Evolutionary conservation across 2,888 invertebrate species (phyloP), one percentile per base, ranked within the genome.

Genomic region (Meteorus colon): DNA sequence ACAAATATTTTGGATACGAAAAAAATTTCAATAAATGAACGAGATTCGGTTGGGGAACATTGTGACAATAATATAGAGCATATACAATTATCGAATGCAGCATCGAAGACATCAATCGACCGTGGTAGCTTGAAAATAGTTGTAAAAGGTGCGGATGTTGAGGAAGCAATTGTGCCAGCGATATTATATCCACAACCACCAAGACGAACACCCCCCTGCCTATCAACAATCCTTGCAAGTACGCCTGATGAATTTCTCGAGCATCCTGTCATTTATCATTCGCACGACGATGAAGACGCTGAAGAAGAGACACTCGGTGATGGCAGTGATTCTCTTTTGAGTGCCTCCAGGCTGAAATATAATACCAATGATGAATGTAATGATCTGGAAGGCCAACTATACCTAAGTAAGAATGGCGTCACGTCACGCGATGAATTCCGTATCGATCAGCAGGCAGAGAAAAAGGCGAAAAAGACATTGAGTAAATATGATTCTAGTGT

Each of bases 151-250:
- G 91, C 91, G 29, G 91, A 92, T 41, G 89, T 90, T 27, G 94
- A 95, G 84, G 91, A 92, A 60, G 94, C 95, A 82, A 96, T 96
- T 66, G 91, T 96, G 1, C 96, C 96, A 0, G 93, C 93, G 0
- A 95, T 94, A 87, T 92, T 96, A 74, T 92, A 95, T 72, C 96
- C 96, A 0, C 95, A 95, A 86, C 96, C 96, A 66, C 96, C 96
- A 0, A 91, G 95, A 80, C 94, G 94, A 87, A 91, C 92, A 4
- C 92, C 92, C 24, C 84, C 87, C 0, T 89, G 88, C 63, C 48
- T 88, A 4, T 84, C 86, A 1, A 81, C 83, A 5, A 84, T 89
- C 19, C 79, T 88, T 75, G 83, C 87, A 27, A 85, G 84, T 16
- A 84, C 87, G n/a, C 85, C 86, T 73, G 86, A 87, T 67, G 76